phyloP scores from a whole-genome alignment of 1,140 invertebrate genomes.

The Hetaerina americana region DNA sequence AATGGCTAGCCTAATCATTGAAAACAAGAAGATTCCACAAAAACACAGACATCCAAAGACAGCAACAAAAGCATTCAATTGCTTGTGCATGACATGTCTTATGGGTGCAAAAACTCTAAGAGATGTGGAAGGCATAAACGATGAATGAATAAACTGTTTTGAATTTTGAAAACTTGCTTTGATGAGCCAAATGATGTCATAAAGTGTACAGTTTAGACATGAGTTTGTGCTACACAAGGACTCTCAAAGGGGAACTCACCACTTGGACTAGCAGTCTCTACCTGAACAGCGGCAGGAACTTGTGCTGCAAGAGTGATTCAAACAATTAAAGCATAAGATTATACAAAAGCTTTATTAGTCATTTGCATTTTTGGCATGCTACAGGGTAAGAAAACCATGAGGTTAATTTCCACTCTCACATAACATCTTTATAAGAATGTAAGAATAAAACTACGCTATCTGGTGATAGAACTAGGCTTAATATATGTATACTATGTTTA shows the following conservation, averaged over 20 bases:
- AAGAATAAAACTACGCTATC: no score
- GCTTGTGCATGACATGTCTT: background rate
- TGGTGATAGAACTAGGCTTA: no score
- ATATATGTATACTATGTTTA: no score
- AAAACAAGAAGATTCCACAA: background rate
- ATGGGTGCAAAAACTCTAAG: background rate
- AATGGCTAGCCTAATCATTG: background rate
- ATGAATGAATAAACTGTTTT: background rate
- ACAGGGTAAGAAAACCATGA: background rate
- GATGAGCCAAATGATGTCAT: slow-evolving; percentile 1
- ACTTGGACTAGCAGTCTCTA: slow-evolving; percentile 8
- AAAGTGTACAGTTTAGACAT: background rate
- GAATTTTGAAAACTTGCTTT: background rate
- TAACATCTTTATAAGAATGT: no score
- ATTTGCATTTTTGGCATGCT: background rate
- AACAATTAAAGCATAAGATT: slow-evolving; percentile 4
- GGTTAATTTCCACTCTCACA: background rate
- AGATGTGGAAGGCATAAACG: background rate
- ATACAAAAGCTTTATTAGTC: background rate
- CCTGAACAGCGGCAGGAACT: slow-evolving; percentile 5
- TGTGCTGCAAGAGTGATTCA: slow-evolving; percentile 5
- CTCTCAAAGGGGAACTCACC: slow-evolving; percentile 7
- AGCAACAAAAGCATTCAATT: slow-evolving; percentile 1
- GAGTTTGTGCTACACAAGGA: slow-evolving; percentile 2
- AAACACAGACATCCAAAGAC: background rate